Conservation (phyloP, 2,888 invertebrate genomes). For the Drosophila cracens region DNA sequence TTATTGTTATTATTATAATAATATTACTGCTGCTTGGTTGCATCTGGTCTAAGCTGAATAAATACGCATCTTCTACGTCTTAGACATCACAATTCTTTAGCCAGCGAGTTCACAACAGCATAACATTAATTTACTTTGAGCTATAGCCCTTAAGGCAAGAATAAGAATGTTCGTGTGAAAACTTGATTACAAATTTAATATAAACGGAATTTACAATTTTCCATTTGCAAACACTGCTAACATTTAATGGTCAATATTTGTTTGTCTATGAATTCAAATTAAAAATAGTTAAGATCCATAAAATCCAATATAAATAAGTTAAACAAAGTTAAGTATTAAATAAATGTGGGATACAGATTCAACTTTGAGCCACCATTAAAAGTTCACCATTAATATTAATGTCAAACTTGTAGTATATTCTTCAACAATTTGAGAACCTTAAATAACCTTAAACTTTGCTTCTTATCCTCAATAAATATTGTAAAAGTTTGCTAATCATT, state of each 20-base stretch:
- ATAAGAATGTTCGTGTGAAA: not conserved
- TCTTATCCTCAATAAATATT: conserved; percentile 4
- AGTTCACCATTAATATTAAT: not conserved
- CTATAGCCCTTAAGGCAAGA: not conserved
- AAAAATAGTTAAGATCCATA: not conserved
- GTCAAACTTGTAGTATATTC: not conserved
- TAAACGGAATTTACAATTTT: not conserved
- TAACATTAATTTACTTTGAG: conserved; percentile 30
- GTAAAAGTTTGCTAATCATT: conserved; percentile 1
- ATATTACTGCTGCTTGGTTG: conserved; percentile 67
- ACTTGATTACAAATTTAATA: not conserved
- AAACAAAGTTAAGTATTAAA: not conserved
- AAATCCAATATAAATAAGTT: not conserved
- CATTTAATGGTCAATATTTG: not conserved
- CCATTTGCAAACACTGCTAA: not conserved
- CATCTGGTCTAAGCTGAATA: conserved; percentile 41
- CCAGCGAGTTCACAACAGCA: conserved; percentile 22
- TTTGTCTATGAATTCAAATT: too few species aligned
- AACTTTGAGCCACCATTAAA: not conserved
- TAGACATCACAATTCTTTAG: conserved; percentile 28
- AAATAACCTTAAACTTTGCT: not conserved
- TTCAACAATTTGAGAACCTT: not conserved
- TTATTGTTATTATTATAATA: conserved; percentile 45
- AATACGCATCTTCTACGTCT: conserved; percentile 10
- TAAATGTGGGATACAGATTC: not conserved